These are phyloP conservation scores for Microctonus aethiopoides DNA, from an alignment of 2,888 invertebrate species.

Conservation along the genomic window DNA sequence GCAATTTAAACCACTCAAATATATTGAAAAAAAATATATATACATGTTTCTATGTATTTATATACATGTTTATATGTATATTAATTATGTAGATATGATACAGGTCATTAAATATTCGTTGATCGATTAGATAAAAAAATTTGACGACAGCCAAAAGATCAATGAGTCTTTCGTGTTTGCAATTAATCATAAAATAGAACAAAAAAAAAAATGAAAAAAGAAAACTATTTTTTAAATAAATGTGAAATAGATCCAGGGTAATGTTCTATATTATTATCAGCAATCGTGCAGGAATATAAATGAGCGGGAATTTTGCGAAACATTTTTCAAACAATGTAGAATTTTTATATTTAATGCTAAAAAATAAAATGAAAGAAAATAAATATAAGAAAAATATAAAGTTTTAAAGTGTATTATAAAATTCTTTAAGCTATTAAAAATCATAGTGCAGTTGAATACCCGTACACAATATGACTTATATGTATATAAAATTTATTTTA, in stretches of 20 bases:
- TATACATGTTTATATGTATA: neutral
- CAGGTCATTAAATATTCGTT: neutral
- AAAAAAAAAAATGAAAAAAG: neutral
- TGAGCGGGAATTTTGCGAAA: constrained; percentile 32
- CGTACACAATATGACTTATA: no score
- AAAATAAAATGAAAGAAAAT: neutral
- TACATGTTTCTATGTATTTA: neutral
- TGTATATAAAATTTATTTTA: no score
- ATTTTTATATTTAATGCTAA: neutral
- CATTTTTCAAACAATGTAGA: neutral
- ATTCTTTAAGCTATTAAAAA: no score
- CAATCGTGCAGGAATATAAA: constrained; percentile 36
- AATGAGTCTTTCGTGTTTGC: neutral
- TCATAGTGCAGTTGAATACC: no score
- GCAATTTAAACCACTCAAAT: neutral
- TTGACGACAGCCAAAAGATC: neutral
- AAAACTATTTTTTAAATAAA: neutral
- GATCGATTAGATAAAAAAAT: neutral
- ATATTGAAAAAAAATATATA: neutral
- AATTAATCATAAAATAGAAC: neutral
- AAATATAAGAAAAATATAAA: neutral
- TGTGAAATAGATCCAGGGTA: no score
- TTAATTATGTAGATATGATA: neutral
- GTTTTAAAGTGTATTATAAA: neutral
- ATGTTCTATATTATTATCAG: neutral